These are phyloP conservation scores for Tenodera sinensis DNA, from an alignment of 2,888 invertebrate species.

Conservation along the genomic window DNA sequence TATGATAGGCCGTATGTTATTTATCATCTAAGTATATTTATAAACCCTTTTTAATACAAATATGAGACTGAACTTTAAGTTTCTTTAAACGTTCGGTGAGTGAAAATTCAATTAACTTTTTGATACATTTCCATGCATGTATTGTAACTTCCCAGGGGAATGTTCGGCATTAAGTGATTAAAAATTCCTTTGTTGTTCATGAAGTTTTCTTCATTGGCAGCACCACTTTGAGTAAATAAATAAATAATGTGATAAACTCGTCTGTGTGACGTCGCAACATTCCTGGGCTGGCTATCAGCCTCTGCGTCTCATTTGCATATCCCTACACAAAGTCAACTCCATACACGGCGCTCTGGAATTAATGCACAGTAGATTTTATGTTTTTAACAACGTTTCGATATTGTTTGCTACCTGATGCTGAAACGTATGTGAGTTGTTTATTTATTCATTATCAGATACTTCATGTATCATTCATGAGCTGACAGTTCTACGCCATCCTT, in stretches of 20 bases:
- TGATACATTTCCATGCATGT: no score
- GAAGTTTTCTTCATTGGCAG: not conserved
- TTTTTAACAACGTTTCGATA: not conserved
- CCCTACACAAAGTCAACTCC: not conserved
- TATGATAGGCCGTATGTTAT: no score
- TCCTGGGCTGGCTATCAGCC: not conserved
- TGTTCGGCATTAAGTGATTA: no score
- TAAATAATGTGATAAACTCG: not conserved
- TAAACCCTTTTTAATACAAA: no score
- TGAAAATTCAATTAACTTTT: no score
- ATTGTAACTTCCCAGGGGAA: no score
- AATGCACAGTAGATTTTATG: not conserved
- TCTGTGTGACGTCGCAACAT: not conserved
- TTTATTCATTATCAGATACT: not conserved
- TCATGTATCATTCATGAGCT: slow-evolving; percentile 1
- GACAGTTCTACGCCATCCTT: not conserved
- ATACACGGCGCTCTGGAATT: not conserved
- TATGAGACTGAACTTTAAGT: no score
- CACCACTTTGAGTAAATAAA: not conserved
- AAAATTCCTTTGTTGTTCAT: not conserved
- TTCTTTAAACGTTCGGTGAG: no score
- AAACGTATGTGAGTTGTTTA: not conserved
- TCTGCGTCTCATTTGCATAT: not conserved
- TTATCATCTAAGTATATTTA: no score
- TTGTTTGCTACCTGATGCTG: not conserved